A percentile compares a stretch with the other conserved stretches of the same genome.
These are phyloP conservation scores for Acyrthosiphon pisum DNA, from an alignment of 1,140 invertebrate genomes.

Conservation along the genomic window DNA sequence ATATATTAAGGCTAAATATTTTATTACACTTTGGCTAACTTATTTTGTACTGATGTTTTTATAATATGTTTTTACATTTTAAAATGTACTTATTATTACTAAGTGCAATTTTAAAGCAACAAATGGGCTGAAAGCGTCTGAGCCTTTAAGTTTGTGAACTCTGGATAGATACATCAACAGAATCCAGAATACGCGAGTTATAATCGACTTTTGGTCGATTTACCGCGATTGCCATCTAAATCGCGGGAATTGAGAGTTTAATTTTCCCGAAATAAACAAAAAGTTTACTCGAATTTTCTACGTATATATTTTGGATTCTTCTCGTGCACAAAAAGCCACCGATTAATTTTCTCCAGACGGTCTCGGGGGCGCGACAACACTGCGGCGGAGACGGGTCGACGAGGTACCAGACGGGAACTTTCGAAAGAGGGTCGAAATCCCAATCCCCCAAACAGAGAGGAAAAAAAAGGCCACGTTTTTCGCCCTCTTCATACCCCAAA, in stretches of 20 bases:
- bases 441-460: not conserved
- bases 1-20: no score
- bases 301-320: not conserved
- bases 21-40: no score
- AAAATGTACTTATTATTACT: no score
- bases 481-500: not conserved
- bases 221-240: not conserved
- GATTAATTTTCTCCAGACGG: conserved; percentile 15
- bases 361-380: not conserved
- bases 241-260: no score
- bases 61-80: no score
- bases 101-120: not conserved
- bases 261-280: not conserved
- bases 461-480: conserved; percentile 14
- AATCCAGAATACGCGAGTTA: not conserved
- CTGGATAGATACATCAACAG: not conserved
- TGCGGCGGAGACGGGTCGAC: not conserved
- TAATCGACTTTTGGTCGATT: not conserved
- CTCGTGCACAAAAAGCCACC: not conserved
- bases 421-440: conserved; percentile 21
- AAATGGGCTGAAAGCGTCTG: not conserved
- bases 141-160: not conserved
- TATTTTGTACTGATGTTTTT: no score
- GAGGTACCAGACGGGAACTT: not conserved
- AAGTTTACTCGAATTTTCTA: not conserved